These are phyloP conservation scores for Chalcis sispes DNA, from an alignment of 2,888 invertebrate genomes.

Conservation along the genomic window DNA sequence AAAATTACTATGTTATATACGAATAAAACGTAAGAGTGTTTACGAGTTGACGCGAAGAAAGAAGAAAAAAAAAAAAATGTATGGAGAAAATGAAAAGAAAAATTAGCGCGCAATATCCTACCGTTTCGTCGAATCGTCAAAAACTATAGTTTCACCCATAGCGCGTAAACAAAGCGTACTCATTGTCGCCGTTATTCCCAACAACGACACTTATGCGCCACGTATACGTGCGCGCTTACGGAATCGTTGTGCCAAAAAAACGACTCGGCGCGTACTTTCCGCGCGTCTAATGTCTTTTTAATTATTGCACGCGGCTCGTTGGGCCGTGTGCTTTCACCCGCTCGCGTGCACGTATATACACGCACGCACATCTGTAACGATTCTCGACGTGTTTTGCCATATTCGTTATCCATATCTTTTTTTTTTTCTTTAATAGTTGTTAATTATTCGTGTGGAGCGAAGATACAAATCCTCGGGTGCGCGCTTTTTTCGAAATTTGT, in stretches of 20 bases:
- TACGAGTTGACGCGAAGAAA: no score
- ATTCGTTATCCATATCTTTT: background rate
- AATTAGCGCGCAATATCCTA: background rate
- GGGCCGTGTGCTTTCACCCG: constrained; percentile 10
- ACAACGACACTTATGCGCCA: background rate
- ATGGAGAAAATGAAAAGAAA: background rate
- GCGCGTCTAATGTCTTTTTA: constrained; percentile 38
- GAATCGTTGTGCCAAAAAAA: background rate
- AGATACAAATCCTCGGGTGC: background rate
- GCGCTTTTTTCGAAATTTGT: no score
- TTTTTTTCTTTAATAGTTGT: no score
- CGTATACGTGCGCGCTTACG: background rate
- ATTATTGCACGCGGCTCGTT: background rate
- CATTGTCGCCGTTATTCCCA: constrained; percentile 13
- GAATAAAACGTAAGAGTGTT: no score
- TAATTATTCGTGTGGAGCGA: no score
- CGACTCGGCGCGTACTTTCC: background rate
- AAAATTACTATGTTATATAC: no score
- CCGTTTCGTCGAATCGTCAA: background rate
- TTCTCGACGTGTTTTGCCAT: background rate
- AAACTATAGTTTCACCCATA: constrained; percentile 20
- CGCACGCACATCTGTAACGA: no score
- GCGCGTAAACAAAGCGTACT: constrained; percentile 19
- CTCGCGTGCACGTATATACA: background rate
- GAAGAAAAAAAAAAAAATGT: no score